Evolutionary conservation across 2,888 invertebrate species (phyloP), one percentile per base, ranked within the genome.

Genomic region (Tubiluchus corallicola): DNA sequence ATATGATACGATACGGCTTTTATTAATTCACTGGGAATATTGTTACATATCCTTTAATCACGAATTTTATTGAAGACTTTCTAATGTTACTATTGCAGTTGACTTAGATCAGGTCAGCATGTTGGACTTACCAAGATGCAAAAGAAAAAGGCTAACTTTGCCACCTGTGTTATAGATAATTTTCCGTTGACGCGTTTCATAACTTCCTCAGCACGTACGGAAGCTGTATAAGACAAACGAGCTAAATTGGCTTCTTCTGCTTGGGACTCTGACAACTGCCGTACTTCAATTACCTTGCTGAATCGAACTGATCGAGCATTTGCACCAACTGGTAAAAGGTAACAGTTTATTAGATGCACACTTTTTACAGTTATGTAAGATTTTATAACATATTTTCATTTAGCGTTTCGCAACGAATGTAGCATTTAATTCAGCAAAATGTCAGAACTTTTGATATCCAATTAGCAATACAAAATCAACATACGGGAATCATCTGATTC

Each of bases 221-320:
- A 85, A 4, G 90, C 90, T 51, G 83, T 77, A 71, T 92, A 94
- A n/a, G 92, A 90, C 49, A 94, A 70, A 42, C 94, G 74, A 2
- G 94, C 87, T 57, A 90, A 70, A 49, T 87, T 67, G 5, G 94
- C 94, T 59, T 92, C 94, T 38, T 83, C 82, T 2, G 92, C 94
- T 68, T 87, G 61, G 2, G 53, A 52, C n/a, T 63, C 64, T n/a
- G 62, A 56, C 2, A 62, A 51, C 38, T 60, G 60, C 13, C 62
- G 49, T 1, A 72, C 70, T 62, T 72, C 71, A 40, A 68, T 69
- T 53, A 92, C 71, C 69, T 85, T 85, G 60, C 81, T 87, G 62
- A 88, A 88, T 47, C 90, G 74, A 9, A 92, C 92, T 45, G 82
- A 81, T 51, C 81, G 75, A 17, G 29, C 45, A 46, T 80, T 48